A percentile compares a stretch with the other conserved stretches of the same genome.
Evolutionary conservation across 2,113 vertebrate genomes (phyloP).

Genomic region (Bothrops jararaca): DNA sequence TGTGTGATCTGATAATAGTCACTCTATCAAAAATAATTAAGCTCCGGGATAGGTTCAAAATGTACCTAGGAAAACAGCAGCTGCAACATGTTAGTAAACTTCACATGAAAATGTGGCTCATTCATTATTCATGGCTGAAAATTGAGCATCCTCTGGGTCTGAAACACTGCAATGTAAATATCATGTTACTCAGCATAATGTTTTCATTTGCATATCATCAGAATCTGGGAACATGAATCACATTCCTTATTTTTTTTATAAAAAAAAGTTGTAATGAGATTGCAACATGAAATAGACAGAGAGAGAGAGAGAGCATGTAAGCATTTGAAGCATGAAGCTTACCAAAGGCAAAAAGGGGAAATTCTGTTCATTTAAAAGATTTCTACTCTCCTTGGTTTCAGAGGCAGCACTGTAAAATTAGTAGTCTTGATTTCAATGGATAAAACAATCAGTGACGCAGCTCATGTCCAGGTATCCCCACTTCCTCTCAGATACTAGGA

Average conservation of each 20-base stretch:
- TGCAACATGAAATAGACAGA: not conserved
- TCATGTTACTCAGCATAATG: constrained; percentile 30
- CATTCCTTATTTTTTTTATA: not conserved
- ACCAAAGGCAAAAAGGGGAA: not conserved
- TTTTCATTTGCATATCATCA: constrained; percentile 48
- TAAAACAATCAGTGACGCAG: not conserved
- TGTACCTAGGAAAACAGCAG: constrained; percentile 41
- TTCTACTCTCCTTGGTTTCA: not conserved
- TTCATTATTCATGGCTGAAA: constrained; percentile 61
- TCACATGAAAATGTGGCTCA: constrained; percentile 51
- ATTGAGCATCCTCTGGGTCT: constrained; percentile 32
- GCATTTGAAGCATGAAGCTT: not conserved
- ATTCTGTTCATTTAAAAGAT: constrained; percentile 4
- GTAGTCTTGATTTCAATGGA: not conserved
- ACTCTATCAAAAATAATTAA: constrained; percentile 60
- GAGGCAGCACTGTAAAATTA: not conserved
- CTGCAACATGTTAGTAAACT: constrained; percentile 56
- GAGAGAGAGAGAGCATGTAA: not conserved
- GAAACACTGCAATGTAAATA: constrained; percentile 44
- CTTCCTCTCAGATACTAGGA: not conserved
- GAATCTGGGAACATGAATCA: constrained; percentile 13
- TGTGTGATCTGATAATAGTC: constrained; percentile 53
- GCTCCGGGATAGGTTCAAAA: constrained; percentile 51
- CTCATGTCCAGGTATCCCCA: not conserved
- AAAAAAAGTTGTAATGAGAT: not conserved